These are phyloP conservation scores for Drosophila quadrilineata DNA, from an alignment of 1,140 invertebrate genomes.

Conservation along the genomic window DNA sequence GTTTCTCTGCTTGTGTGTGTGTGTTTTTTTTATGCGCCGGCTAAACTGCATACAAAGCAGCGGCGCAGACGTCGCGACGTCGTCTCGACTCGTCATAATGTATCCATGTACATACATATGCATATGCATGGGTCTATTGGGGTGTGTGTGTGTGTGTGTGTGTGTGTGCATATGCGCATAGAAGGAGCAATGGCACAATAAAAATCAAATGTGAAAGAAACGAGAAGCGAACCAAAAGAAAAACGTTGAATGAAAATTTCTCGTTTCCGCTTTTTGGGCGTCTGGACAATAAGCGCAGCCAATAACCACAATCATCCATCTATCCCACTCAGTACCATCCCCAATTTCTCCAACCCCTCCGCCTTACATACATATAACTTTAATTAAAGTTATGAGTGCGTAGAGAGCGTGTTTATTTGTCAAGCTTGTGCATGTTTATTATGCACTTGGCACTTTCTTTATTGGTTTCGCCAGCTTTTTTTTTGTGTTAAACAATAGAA, in stretches of 20 bases:
- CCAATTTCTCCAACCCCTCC: too few species aligned
- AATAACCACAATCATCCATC: background rate
- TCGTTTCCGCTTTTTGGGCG: conserved; percentile 41
- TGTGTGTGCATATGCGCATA: background rate
- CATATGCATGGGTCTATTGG: background rate
- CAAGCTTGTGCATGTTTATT: conserved; percentile 14
- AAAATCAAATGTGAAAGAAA: conserved; percentile 46
- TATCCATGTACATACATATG: conserved; percentile 4
- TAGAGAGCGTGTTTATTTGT: conserved; percentile 3
- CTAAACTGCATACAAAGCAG: conserved; percentile 27
- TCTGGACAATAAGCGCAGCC: conserved; percentile 15
- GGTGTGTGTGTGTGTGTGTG: background rate
- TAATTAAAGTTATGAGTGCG: too few species aligned
- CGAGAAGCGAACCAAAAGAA: conserved; percentile 44
- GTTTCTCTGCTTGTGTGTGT: background rate
- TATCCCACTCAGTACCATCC: background rate
- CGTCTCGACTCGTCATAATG: conserved; percentile 31
- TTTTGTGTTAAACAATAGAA: too few species aligned
- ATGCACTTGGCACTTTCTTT: too few species aligned
- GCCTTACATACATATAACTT: too few species aligned
- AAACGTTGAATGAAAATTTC: conserved; percentile 46
- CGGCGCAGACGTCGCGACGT: conserved; percentile 32
- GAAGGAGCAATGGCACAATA: conserved; percentile 46
- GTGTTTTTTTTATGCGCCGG: conserved; percentile 20
- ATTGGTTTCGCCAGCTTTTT: too few species aligned